Percentiles rank a stretch among this genome's conserved stretches.
These are phyloP conservation scores for Melanerpes formicivorus DNA, from an alignment of 2,113 vertebrate genomes.

Conservation along the genomic window DNA sequence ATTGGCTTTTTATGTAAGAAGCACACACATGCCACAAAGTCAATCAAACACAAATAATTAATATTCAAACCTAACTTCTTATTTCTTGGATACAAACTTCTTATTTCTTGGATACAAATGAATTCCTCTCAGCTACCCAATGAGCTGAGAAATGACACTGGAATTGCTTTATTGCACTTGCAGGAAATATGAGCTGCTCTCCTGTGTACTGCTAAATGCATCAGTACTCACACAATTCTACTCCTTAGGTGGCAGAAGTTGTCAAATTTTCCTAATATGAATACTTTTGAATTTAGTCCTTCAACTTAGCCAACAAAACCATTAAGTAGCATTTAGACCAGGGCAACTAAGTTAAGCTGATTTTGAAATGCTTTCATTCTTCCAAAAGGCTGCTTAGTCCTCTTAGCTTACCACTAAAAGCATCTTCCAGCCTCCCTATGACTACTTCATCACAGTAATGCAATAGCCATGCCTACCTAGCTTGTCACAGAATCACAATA, in stretches of 20 bases:
- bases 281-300: neutral
- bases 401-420: neutral
- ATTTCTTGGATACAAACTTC: neutral
- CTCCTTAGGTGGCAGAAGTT: neutral
- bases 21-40: neutral
- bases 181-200: neutral
- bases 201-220: neutral
- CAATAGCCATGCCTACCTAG: neutral
- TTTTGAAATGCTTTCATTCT: neutral
- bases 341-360: neutral
- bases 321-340: neutral
- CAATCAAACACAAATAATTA: neutral
- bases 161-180: neutral
- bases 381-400: neutral
- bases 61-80: neutral
- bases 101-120: neutral
- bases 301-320: neutral
- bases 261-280: neutral
- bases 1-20: neutral
- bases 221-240: neutral
- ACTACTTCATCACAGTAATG: neutral
- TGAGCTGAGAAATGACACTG: neutral
- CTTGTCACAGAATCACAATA: neutral
- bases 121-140: neutral
- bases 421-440: neutral